Base-by-base conservation (phyloP, 2,113 vertebrate species). In the Colaptes auratus region DNA sequence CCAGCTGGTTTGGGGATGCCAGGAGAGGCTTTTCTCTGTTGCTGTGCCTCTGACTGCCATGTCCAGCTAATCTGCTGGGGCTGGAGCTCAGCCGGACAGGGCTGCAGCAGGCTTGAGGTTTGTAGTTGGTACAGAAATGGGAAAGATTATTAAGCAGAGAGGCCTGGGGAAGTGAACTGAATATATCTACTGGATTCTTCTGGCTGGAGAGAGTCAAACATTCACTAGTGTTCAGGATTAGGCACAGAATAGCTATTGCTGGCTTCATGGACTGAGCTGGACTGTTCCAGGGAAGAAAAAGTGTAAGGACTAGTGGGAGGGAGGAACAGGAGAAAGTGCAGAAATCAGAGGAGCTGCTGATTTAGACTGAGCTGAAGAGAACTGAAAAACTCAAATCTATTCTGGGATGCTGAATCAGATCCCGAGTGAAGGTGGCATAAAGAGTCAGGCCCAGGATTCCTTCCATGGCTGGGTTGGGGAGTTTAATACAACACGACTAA, bases 11-110 rank as follows among this genome's bases (percentile, higher is more conserved):
- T 48, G 30, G 6, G 1, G 44, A 10, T 79, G 66, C 56, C 44
- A 31, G 11, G 16, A 30, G 50, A 85, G 44, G 31, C 25, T 77
- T 80, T 42, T 13, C 10, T 10, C 4, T 42, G 12, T 79, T 13
- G 0, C 44, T 12, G 19, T 70, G 31, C 35, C 36, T 52, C 61
- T n/a, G 19, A 4, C 10, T 50, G 67, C 64, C 31, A 8, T 0
- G 0, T 76, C 73, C 77, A 48, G 66, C 33, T 0, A 3, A 58
- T 4, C 30, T 72, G 46, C 31, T 63, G 89, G 56, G 60, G 25
- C 52, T 23, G 9, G 67, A 92, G 42, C 78, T 48, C 0, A 0
- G 17, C 12, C 48, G 70, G 61, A 42, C 33, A 12, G 33, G 28
- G 61, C 80, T 87, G 58, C 58, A 78, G 70, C 0, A 3, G 36